These are phyloP conservation scores for Bagarius yarrelli DNA, from an alignment of 2,113 vertebrate genomes.

Conservation along the genomic window DNA sequence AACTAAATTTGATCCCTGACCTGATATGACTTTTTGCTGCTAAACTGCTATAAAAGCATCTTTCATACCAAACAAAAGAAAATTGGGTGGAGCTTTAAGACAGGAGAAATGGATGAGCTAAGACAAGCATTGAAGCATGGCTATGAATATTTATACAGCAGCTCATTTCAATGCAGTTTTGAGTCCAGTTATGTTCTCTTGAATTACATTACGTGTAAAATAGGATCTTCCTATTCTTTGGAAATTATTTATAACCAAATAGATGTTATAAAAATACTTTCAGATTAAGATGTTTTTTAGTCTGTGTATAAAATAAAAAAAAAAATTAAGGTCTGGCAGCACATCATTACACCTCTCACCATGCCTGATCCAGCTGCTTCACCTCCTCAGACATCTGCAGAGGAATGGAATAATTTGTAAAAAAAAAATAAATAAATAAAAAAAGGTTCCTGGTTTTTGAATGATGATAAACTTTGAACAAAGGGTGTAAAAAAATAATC, in stretches of 20 bases:
- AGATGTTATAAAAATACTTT: constrained; percentile 64
- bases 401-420: constrained; percentile 1
- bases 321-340: constrained; percentile 50
- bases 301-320: constrained; percentile 50
- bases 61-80: not conserved
- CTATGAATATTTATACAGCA: not conserved
- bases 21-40: not conserved
- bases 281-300: constrained; percentile 65
- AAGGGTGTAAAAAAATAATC: constrained; percentile 40
- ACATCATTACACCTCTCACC: constrained; percentile 29
- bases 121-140: not conserved
- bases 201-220: constrained; percentile 43
- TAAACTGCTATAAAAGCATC: not conserved
- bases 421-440: too few relatives aligned
- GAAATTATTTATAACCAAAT: constrained; percentile 68
- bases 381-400: constrained; percentile 29
- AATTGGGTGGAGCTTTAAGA: not conserved
- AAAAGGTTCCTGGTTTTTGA: constrained; percentile 5
- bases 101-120: not conserved
- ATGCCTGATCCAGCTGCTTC: constrained; percentile 23
- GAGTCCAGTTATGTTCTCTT: constrained; percentile 18
- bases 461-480: constrained; percentile 30
- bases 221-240: constrained; percentile 51
- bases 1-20: constrained; percentile 5
- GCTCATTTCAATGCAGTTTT: constrained; percentile 4